Evolutionary conservation across 2,888 invertebrate genomes (phyloP).

Genomic region (Epsilonema sp.): DNA sequence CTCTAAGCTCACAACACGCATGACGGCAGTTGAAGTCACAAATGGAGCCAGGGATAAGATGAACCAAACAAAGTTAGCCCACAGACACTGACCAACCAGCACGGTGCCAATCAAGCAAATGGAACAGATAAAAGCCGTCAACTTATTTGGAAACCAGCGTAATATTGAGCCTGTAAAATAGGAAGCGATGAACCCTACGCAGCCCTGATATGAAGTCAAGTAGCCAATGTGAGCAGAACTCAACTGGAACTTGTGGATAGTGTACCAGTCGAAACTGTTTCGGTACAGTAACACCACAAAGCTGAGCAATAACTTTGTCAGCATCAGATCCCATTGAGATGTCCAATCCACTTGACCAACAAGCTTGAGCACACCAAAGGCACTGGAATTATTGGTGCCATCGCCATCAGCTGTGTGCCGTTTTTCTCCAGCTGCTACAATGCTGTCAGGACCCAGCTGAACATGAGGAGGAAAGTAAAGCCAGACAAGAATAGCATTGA

Average conservation of each 20-base stretch:
- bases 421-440: not conserved
- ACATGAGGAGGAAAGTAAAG: not conserved
- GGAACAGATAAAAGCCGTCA: not conserved
- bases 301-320: constrained; percentile 2
- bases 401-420: not conserved
- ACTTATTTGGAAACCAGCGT: not conserved
- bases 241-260: constrained; percentile 3
- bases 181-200: not conserved
- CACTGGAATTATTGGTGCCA: not conserved
- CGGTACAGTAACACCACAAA: constrained; percentile 8
- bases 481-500: constrained; percentile 2
- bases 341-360: constrained; percentile 7
- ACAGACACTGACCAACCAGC: not conserved
- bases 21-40: constrained; percentile 2
- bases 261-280: constrained; percentile 7
- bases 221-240: not conserved
- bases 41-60: not conserved
- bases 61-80: not conserved
- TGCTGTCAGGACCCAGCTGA: too few relatives aligned
- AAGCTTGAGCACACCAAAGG: not conserved
- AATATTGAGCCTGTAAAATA: not conserved
- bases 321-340: constrained; percentile 6
- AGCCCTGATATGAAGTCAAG: constrained; percentile 4
- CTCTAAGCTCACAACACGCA: constrained; percentile 4
- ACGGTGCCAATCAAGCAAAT: not conserved